Base-by-base conservation (phyloP, 2,113 vertebrate genomes). In the Amphilophus citrinellus region DNA sequence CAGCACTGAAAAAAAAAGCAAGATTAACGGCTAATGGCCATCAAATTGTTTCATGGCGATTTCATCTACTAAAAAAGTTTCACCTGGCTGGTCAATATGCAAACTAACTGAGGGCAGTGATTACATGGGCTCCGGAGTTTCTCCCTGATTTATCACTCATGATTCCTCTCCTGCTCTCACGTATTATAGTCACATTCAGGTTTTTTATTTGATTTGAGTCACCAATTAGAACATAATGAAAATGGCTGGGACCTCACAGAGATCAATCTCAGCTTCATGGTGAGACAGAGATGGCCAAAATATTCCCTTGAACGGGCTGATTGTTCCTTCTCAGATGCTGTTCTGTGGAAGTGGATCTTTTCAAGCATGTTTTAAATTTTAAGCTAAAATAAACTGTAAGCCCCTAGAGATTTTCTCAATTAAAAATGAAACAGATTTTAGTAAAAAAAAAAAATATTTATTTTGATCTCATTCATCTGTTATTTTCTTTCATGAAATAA, bases 121-220 rank as follows among this genome's bases (percentile, higher is more conserved):
- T 77, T 65, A 79, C 63, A 11, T 0, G 35, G 82, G 39, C 47
- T 68, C 24, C 1, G 27, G 50, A 62, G 27, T 78, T 30, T 63
- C 66, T 56, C 68, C 10, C 68, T 77, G 77, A 88, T 90, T 87
- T 82, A 87, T 42, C 60, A 63, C 47, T 90, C 56, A 22, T 59
- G 62, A 85, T 79, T 88, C 82, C 30, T 27, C 39, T 68, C 78
- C 47, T 80, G 82, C 17, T 50, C 82, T 85, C 85, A 47, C n/a
- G 7, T 61, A 83, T 90, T 85, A 90, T 81, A 27, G 88, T 80
- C 86, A 91, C 61, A 84, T 89, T n/a, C 61, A 73, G 59, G 44
- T 32, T 22, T 79, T 84, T 85, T 76, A 86, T 87, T 84, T 84
- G 65, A 91, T 92, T 83, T 84, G 81, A 80, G 76, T 42, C 37